Base-by-base conservation (phyloP, 1,140 invertebrate species). In the Drosophila tani region DNA sequence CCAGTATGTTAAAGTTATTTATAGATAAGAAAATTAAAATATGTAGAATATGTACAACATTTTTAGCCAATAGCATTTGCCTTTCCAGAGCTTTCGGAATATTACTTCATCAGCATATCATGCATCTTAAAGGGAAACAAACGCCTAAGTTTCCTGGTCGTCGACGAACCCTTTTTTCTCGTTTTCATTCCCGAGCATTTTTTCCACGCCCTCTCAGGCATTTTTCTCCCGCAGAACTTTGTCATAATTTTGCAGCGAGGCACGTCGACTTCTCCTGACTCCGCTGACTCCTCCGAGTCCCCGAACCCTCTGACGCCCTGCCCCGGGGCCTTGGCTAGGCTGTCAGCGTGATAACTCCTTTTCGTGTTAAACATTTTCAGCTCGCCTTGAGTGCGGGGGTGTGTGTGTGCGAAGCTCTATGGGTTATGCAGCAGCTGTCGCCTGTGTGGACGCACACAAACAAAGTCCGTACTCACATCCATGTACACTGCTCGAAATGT, bases 291-390 rank as follows among this genome's bases (percentile, higher is more conserved):
- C 43, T 17, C 59, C 27, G 8, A 46, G 17, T 62, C 24, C 60
- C 24, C 67, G 21, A 47, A 57, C 57, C 32, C 58, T 60, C 32
- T 35, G 51, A 47, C 12, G 55, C 50, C 40, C 27, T 50, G 62
- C 73, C 63, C 55, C 57, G 17, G 76, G 59, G 58, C 56, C 55
- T 73, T 51, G 58, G 78, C 77, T 73, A 74, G 53, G 53, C 81
- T 88, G 84, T 88, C 84, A 88, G 84, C 63, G 69, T 88, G 84
- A 88, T 88, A 88, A 88, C 84, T 88, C 84, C 84, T 88, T 88
- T 88, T 88, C 81, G 84, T 88, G 84, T 88, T 88, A 59, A 88
- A 88, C 84, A 88, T 88, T 88, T 88, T 88, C 81, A 88, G 58
- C 81, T 81, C 68, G 80, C 77, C 83, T 77, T 58, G 59, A 62